Evolutionary conservation across 2,797 vertebrate species (phyloP), one percentile per base, ranked within the genome.

Genomic region (Enteromius radiatus): DNA sequence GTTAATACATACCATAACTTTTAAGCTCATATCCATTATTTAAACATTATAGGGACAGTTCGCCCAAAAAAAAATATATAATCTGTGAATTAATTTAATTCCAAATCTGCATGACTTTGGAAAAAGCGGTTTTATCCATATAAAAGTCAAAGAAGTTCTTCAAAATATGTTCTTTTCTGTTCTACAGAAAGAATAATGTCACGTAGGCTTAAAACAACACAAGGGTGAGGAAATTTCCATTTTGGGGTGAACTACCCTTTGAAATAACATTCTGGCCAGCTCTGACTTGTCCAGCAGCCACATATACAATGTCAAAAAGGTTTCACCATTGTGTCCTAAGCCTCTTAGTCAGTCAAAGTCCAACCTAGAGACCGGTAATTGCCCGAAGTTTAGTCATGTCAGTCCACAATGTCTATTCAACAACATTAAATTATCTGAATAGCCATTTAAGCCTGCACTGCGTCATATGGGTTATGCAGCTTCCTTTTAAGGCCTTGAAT

Each of bases 1-100:
- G 69, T 86, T 79, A 88, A 63, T 56, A 69, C 31, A 80, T 61
- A 70, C 36, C 21, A 56, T 43, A 80, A 79, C 49, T 47, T 33
- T 69, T 41, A 14, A 54, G 23, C 28, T 61, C 45, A 17, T 47
- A 23, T 56, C 3, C 7, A 31, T 80, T 70, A 54, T 19, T 28
- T 31, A 28, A 41, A 43, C 36, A 56, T 36, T 15, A 54, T 14
- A 23, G 7, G 6, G 6, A 38, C 8, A 17, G 49, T 23, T 61
- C 4, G 23, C n/a, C 56, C 11, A 11, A 26, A 11, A 5, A 43
- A 43, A 31, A 31, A 31, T 31, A 31, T 33, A 33, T 2, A 33
- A n/a, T 1, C 56, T 61, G 54, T 59, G 23, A 59, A 26, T 59
- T 4, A 5, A 61, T 61, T 19, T 74, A 0, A 0, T n/a, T 12